Base-by-base conservation (phyloP, 2,113 vertebrate species). In the Nycticryphes semicollaris region DNA sequence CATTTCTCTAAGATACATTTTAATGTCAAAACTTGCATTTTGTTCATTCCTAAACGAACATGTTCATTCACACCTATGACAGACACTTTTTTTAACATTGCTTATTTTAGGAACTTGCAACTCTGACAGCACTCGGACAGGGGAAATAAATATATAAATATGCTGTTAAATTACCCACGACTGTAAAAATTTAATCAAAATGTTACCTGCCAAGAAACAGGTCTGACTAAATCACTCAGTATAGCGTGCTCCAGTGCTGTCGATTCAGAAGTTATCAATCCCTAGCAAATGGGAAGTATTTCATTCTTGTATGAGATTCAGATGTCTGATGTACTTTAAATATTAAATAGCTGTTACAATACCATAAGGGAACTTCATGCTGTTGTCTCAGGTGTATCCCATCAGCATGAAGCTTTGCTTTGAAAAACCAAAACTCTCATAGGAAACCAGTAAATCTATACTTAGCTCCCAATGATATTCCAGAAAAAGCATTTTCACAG, bases 161-260 rank as follows among this genome's bases (percentile, higher is more conserved):
- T 48, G n/a, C 54, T 80, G 60, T 30, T 90, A 82, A 90, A 87
- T 88, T 41, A 88, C 19, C 27, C 39, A 39, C 50, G 50, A 50
- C 45, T 3, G 7, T 86, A 89, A 87, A 87, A 91, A 90, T 31
- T 68, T 87, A 73, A 91, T 80, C 31, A 93, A 68, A 95, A 82
- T 59, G 16, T 94, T 94, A 91, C 73, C 67, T 80, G 63, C 35
- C 78, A 90, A 93, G 81, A 88, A 91, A 69, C 4, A 67, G 30
- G 16, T 72, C 73, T 79, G 62, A 83, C 37, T 82, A 74, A 93
- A 94, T 69, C 54, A 41, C 28, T 73, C 62, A 10, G 16, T 63
- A 37, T 28, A 87, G 41, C 21, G 45, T 77, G 47, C 85, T 93
- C 25, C 33, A 59, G 19, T 50, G 53, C 62, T 0, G 0, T 33